Evolutionary conservation across 2,797 vertebrate genomes (phyloP).

Genomic region (Malurus splendens): DNA sequence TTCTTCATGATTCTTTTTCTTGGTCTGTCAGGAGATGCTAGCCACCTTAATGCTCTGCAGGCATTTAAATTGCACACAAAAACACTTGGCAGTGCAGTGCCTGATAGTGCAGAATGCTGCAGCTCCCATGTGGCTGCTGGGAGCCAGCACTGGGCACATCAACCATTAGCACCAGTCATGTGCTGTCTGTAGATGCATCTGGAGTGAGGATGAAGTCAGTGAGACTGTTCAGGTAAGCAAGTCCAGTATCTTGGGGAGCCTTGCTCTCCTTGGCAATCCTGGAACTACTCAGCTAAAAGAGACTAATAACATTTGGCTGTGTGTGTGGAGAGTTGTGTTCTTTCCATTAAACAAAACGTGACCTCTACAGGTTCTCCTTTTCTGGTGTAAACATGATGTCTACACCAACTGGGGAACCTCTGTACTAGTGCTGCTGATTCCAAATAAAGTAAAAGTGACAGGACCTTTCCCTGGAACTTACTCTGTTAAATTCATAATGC

Average conservation of each 20-base stretch:
- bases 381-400: conserved; percentile 1
- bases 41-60: not conserved
- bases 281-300: not conserved
- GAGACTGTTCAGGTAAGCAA: not conserved
- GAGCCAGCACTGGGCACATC: not conserved
- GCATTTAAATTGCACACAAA: not conserved
- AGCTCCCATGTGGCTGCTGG: not conserved
- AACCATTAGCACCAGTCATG: not conserved
- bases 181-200: not conserved
- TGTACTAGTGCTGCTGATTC: not conserved
- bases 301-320: not conserved
- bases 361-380: conserved; percentile 28
- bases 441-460: conserved; percentile 40
- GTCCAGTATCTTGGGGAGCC: not conserved
- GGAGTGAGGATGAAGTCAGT: not conserved
- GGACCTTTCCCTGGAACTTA: not conserved
- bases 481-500: conserved; percentile 13
- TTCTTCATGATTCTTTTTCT: not conserved
- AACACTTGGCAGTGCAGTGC: not conserved
- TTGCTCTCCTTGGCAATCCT: not conserved
- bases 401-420: not conserved
- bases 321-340: not conserved
- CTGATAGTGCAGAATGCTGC: fast-evolving
- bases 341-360: conserved; percentile 24
- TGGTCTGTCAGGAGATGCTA: not conserved